Evolutionary conservation across 1,140 invertebrate genomes (phyloP), one percentile per base, ranked within the genome.

Genomic region (Eupristina koningsbergeri): DNA sequence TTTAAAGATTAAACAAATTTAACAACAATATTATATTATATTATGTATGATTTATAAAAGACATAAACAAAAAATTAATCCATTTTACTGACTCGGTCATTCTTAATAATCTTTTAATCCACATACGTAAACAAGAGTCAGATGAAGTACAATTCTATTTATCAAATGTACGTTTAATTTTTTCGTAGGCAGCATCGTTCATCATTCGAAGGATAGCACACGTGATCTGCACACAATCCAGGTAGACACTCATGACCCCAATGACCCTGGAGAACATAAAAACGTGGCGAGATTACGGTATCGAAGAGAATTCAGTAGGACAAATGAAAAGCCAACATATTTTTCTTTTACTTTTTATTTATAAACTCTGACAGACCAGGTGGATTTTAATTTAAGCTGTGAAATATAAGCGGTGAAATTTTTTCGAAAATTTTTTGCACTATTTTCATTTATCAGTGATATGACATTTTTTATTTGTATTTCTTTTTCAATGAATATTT

Each of bases 101-200:
- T n/a, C n/a, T n/a, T 45, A 7, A 45, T 11, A 11, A 1, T 17
- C 36, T 67, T 78, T 47, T 67, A 79, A 34, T n/a, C 11, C 41
- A 47, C 50, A 47, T 39, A 63, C 39, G 45, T 50, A 63, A 45
- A 47, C 1, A 39, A n/a, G 22, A 63, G 41, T 34, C 31, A 1
- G 31, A 1, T 31, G 11, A 1, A 36, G 17, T 15, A n/a, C 5
- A 87, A 87, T 86, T 89, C 90, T 90, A 91, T 91, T 91, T 90
- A 91, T 91, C 90, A 91, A 90, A 88, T 87, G 88, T 90, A 89
- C 90, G 89, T 91, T 91, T 91, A 91, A 91, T 91, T 91, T 91
- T 91, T 91, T 90, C 87, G 85, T 83, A 85, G 86, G 85, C 81
- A 87, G 86, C 76, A 87, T 90, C 89, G 89, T 91, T 90, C 88